Conservation (phyloP, 2,797 vertebrate genomes). For the Craterocephalus amniculus region DNA sequence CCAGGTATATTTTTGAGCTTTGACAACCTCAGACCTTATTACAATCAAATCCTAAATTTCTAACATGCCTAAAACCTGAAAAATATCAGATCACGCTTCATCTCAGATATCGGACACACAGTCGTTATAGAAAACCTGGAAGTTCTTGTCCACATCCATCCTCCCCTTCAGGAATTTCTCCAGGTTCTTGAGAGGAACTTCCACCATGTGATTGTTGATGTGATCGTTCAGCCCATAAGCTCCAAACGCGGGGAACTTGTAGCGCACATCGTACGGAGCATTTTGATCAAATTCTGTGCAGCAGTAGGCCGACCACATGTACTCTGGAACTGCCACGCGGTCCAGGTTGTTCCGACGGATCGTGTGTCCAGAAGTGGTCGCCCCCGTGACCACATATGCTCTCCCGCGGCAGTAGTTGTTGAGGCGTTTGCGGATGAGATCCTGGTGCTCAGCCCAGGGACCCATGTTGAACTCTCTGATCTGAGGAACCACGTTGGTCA, state of each 20-base stretch:
- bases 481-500: constrained; percentile 80
- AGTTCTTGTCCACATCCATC: constrained; percentile 82
- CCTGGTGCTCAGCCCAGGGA: constrained; percentile 72
- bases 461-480: constrained; percentile 74
- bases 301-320: constrained; percentile 81
- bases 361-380: constrained; percentile 77
- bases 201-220: constrained; percentile 77
- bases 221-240: constrained; percentile 78
- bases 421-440: constrained; percentile 75
- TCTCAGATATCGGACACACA: constrained; percentile 69
- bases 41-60: neutral
- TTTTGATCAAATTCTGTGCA: constrained; percentile 80
- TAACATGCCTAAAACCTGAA: constrained; percentile 11
- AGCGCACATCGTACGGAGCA: constrained; percentile 76
- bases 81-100: neutral
- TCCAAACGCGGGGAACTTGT: constrained; percentile 79
- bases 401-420: constrained; percentile 81
- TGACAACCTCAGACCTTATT: neutral
- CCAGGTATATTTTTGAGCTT: neutral
- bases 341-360: constrained; percentile 78
- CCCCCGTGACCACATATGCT: constrained; percentile 73
- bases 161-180: constrained; percentile 79
- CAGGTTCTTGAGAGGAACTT: constrained; percentile 78
- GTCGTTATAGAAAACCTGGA: constrained; percentile 83
- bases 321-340: constrained; percentile 76